Percentiles rank a stretch among this genome's conserved stretches.
Evolutionary conservation across 2,888 invertebrate genomes (phyloP).

Genomic region (Rhamnusium bicolor): DNA sequence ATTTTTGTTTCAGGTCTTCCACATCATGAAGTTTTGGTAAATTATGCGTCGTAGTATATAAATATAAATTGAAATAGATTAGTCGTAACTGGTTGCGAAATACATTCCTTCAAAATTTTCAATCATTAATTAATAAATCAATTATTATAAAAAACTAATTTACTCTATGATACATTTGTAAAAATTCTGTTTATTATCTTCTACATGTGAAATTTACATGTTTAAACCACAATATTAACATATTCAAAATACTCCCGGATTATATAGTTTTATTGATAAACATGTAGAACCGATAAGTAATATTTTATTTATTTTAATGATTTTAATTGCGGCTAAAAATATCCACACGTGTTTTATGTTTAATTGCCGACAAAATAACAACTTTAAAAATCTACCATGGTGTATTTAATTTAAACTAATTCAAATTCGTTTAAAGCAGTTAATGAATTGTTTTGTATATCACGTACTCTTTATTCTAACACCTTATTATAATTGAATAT

Average conservation of each 20-base stretch:
- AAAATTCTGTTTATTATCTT: not conserved
- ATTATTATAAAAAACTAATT: too few species aligned
- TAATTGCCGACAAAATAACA: not conserved
- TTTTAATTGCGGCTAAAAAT: not conserved
- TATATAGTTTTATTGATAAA: not conserved
- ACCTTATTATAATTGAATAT: not conserved
- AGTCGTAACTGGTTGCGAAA: not conserved
- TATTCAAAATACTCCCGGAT: not conserved
- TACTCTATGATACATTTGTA: not conserved
- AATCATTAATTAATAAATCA: not conserved
- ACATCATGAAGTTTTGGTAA: too few species aligned
- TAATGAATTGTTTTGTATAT: not conserved
- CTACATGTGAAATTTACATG: not conserved
- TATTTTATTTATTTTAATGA: not conserved
- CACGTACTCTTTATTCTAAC: not conserved
- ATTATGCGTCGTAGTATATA: too few species aligned
- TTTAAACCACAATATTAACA: not conserved
- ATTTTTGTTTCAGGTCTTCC: too few species aligned
- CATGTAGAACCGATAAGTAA: not conserved
- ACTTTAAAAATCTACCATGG: not conserved
- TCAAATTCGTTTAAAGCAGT: not conserved
- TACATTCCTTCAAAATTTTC: not conserved
- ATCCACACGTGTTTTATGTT: conserved; percentile 7
- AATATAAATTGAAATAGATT: too few species aligned
- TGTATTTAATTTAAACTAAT: not conserved